Conservation (phyloP, 2,888 invertebrate genomes). For the Ophioninae sp. region DNA sequence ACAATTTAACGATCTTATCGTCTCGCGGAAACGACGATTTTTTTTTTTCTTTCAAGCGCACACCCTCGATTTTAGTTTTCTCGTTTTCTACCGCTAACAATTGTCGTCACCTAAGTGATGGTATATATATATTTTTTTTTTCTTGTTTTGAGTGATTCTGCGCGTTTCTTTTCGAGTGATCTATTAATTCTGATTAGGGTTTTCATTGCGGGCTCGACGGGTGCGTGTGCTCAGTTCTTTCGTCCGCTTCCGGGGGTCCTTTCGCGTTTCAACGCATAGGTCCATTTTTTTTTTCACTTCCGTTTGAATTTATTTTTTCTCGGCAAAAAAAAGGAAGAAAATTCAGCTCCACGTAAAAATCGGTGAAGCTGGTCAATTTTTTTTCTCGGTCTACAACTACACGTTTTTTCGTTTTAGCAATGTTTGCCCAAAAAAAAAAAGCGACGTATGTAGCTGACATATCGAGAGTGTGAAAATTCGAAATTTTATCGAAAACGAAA, state of each 20-base stretch:
- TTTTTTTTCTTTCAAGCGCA: constrained; percentile 14
- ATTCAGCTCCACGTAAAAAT: constrained; percentile 68
- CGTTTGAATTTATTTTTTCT: neutral
- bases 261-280: constrained; percentile 19
- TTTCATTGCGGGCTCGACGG: constrained; percentile 20
- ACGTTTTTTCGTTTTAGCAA: neutral
- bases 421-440: neutral
- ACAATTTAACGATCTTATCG: constrained; percentile 53
- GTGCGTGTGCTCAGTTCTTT: constrained; percentile 45
- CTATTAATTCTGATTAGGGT: constrained; percentile 20
- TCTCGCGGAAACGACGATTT: constrained; percentile 16
- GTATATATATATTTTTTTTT: neutral
- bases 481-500: neutral
- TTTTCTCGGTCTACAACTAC: constrained; percentile 5
- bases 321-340: constrained; percentile 48
- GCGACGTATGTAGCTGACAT: neutral
- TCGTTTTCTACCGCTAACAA: neutral
- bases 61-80: neutral
- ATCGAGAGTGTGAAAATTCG: neutral
- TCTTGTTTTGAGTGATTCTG: constrained; percentile 15
- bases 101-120: neutral
- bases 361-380: constrained; percentile 69
- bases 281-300: neutral
- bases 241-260: constrained; percentile 18
- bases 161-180: neutral